These are phyloP conservation scores for Urocyon cinereoargenteus DNA, from an alignment of 2,797 vertebrate species.

Conservation along the genomic window DNA sequence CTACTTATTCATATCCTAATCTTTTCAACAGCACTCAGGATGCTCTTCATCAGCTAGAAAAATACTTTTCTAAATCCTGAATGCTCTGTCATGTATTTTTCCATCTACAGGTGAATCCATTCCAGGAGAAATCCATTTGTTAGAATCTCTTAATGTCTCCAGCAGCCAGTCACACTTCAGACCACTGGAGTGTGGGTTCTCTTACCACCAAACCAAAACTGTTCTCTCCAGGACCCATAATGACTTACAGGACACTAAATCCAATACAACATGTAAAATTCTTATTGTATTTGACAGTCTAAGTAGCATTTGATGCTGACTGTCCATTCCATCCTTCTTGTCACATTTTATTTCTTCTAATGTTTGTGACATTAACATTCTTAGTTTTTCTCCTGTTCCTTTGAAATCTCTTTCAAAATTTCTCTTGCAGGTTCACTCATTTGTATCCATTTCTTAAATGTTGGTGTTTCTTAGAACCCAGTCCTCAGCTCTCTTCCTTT, in stretches of 20 bases:
- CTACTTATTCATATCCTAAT: not conserved
- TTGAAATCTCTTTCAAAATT: not conserved
- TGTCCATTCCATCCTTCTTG: not conserved
- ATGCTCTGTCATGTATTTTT: not conserved
- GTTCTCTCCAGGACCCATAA: not conserved
- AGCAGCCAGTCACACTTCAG: not conserved
- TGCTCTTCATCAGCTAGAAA: not conserved
- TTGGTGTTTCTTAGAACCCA: not conserved
- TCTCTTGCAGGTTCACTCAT: not conserved
- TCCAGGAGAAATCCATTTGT: not conserved
- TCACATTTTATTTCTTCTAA: not conserved
- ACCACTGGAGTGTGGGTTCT: not conserved
- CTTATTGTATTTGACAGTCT: not conserved
- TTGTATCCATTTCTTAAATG: not conserved
- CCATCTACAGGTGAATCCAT: not conserved
- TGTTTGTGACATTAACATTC: not conserved
- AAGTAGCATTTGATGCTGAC: not conserved
- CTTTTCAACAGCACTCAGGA: not conserved
- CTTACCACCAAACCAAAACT: not conserved
- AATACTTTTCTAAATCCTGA: not conserved
- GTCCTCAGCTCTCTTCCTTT: not conserved
- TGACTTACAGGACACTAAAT: not conserved
- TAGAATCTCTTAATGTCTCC: not conserved
- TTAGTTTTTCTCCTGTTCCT: not conserved
- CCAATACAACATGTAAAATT: not conserved